Evolutionary conservation across 2,113 vertebrate species (phyloP).

Genomic region (Rhinoderma darwinii): DNA sequence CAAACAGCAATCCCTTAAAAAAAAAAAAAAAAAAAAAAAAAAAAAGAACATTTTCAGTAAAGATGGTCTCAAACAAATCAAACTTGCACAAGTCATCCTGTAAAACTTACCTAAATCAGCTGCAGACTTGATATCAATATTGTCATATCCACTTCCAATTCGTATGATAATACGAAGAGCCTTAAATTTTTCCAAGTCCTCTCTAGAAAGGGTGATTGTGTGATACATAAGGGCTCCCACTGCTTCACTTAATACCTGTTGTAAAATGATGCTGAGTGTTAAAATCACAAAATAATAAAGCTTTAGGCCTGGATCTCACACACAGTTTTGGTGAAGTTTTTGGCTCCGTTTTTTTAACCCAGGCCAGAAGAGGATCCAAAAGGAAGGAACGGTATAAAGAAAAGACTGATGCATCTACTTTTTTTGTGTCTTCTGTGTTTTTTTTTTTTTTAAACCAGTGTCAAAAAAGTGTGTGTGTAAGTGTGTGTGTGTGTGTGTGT

Average conservation of each 20-base stretch:
- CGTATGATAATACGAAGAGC: conserved; percentile 87
- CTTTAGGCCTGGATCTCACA: no score
- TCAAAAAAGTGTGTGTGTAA: no score
- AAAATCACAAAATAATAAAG: no score
- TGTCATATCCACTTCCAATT: conserved; percentile 89
- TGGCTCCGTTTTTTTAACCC: no score
- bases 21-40: conserved; percentile 48
- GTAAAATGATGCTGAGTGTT: conserved; percentile 46
- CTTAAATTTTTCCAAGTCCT: conserved; percentile 91
- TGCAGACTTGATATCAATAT: conserved; percentile 88
- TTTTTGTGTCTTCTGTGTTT: no score
- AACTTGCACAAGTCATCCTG: neutral
- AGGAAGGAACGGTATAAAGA: no score
- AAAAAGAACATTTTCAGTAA: neutral
- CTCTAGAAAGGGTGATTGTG: conserved; percentile 88
- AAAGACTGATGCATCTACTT: no score
- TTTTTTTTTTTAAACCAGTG: no score
- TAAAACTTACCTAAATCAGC: conserved; percentile 82
- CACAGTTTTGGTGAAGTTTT: no score
- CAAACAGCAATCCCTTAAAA: conserved; percentile 85
- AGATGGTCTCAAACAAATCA: neutral
- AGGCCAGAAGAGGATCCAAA: no score
- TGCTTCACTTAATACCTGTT: conserved; percentile 87
- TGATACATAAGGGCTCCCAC: conserved; percentile 89
- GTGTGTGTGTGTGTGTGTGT: no score